Percentiles rank a stretch among this genome's conserved stretches.
These are phyloP conservation scores for Coryphaenoides rupestris DNA, from an alignment of 2,113 vertebrate genomes.

Conservation along the genomic window DNA sequence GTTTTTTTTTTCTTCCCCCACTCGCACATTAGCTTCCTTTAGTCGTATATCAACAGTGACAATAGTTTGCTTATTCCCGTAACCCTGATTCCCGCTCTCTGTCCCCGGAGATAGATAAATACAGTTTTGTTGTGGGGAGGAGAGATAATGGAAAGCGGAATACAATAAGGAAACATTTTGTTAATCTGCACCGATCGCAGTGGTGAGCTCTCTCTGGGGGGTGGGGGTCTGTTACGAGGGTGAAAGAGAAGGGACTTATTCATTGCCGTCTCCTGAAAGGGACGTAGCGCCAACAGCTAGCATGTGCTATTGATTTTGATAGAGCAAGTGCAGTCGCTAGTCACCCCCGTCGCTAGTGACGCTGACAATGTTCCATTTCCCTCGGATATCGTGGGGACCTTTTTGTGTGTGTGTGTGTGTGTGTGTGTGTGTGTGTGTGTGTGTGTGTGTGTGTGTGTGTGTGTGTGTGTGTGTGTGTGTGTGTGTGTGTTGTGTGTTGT, in stretches of 20 bases:
- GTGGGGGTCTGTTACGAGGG: too few species aligned
- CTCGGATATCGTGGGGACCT: not conserved
- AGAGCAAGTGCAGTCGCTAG: not conserved
- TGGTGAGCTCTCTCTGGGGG: conserved; percentile 4
- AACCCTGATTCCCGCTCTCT: conserved; percentile 19
- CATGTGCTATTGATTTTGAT: conserved; percentile 4
- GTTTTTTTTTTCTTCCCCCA: conserved; percentile 3
- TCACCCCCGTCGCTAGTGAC: not conserved
- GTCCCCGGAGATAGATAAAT: too few species aligned
- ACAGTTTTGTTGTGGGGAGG: not conserved
- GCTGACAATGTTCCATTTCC: not conserved
- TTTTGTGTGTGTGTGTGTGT: not conserved
- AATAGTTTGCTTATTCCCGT: conserved; percentile 22
- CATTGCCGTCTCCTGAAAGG: conserved; percentile 1
- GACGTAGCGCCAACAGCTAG: not conserved
- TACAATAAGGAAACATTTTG: not conserved
- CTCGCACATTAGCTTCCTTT: conserved; percentile 10
- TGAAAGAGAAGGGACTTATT: not conserved
- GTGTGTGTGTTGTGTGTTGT: too few species aligned
- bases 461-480: not conserved
- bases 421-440: not conserved
- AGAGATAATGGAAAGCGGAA: not conserved
- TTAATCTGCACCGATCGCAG: not conserved
- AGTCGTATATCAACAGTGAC: conserved; percentile 10
- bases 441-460: not conserved